Conservation (phyloP, 2,113 vertebrate genomes). For the Cololabis saira region DNA sequence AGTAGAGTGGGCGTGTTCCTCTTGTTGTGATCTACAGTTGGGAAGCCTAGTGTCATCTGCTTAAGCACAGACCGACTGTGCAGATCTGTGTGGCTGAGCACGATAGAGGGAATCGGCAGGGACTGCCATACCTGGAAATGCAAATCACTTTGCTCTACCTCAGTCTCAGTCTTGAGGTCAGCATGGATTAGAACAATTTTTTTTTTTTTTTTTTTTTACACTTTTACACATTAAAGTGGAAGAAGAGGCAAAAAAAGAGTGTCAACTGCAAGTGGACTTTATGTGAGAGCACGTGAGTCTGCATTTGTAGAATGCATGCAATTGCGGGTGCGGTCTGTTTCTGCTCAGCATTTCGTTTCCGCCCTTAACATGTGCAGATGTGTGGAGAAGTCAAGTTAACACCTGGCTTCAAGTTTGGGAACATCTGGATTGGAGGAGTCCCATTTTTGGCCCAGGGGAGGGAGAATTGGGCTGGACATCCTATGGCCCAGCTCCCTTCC, state of each 20-base stretch:
- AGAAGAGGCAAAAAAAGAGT: constrained; percentile 6
- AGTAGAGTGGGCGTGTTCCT: constrained; percentile 80
- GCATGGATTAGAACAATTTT: constrained; percentile 35
- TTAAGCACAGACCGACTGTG: constrained; percentile 62
- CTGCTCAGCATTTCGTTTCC: constrained; percentile 20
- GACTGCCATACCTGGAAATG: constrained; percentile 34
- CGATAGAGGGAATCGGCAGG: constrained; percentile 43
- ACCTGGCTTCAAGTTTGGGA: constrained; percentile 56
- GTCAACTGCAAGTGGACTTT: constrained; percentile 38
- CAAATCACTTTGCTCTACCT: constrained; percentile 33
- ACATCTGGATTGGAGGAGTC: constrained; percentile 57
- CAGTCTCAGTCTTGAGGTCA: constrained; percentile 21
- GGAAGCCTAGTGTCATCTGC: constrained; percentile 79
- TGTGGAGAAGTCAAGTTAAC: constrained; percentile 62
- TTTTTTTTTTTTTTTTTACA: constrained; percentile 23
- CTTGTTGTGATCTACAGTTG: constrained; percentile 77
- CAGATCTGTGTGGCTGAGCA: constrained; percentile 48
- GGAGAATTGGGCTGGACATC: constrained; percentile 53
- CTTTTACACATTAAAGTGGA: constrained; percentile 12
- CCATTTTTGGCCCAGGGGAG: constrained; percentile 52
- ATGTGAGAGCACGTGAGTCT: constrained; percentile 24
- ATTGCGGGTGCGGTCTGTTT: constrained; percentile 51
- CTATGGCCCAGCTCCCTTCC: constrained; percentile 49
- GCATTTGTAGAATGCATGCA: constrained; percentile 46
- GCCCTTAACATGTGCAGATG: constrained; percentile 70